Conservation (phyloP, 53 echinoderm and acorn worm genomes). For the Mesocentrotus franciscanus region DNA sequence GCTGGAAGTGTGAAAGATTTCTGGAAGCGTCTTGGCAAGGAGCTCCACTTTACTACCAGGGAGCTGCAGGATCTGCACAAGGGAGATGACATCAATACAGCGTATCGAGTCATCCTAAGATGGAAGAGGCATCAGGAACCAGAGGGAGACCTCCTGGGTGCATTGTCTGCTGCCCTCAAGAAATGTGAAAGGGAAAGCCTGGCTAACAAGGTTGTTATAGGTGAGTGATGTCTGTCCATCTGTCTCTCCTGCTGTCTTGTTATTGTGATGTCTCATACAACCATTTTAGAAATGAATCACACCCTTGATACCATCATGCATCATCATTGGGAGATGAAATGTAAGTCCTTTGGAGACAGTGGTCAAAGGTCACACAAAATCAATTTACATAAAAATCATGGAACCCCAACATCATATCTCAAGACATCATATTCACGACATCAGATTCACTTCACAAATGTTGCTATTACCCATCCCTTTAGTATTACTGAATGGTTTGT, state of each 20-base stretch:
- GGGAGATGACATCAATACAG: neutral
- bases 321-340: too few species aligned
- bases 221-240: neutral
- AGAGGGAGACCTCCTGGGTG: constrained; percentile 18
- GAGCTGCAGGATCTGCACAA: neutral
- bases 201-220: constrained; percentile 55
- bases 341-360: too few species aligned
- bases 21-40: constrained; percentile 40
- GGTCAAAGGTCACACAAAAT: neutral
- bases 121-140: constrained; percentile 56
- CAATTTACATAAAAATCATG: too few species aligned
- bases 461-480: too few species aligned
- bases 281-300: too few species aligned
- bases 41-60: neutral
- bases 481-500: too few species aligned
- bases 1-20: neutral
- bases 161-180: constrained; percentile 29
- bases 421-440: too few species aligned
- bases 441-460: too few species aligned
- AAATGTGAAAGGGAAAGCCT: neutral
- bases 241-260: neutral
- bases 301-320: too few species aligned
- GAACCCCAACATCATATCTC: too few species aligned
- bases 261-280: neutral
- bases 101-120: neutral